A percentile compares a stretch with the other conserved stretches of the same genome.
These are phyloP conservation scores for Hyppa rectilinea DNA, from an alignment of 2,888 invertebrate species.

Conservation along the genomic window DNA sequence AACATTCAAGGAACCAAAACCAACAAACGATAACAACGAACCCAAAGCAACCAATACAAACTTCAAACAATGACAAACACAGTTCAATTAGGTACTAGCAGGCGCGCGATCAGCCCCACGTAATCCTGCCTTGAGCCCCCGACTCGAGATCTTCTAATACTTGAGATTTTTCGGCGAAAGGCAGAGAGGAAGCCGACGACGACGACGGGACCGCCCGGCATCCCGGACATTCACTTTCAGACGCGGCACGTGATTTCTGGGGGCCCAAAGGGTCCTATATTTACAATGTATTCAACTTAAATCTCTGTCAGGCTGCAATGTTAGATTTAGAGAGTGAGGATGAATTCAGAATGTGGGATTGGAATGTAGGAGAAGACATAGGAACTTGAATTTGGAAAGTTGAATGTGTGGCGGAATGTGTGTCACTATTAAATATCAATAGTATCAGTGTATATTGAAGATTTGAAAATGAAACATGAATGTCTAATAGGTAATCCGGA, in stretches of 20 bases:
- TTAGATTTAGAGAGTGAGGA: conserved; percentile 53
- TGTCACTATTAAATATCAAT: not conserved
- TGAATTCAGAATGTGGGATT: conserved; percentile 32
- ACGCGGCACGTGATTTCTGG: conserved; percentile 56
- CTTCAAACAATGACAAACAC: conserved; percentile 57
- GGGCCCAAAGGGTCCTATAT: conserved; percentile 45
- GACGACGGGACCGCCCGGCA: conserved; percentile 51
- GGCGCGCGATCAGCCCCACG: conserved; percentile 37
- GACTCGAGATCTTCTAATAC: conserved; percentile 58
- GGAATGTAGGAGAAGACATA: conserved; percentile 27
- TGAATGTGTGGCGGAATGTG: not conserved
- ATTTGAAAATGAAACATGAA: not conserved
- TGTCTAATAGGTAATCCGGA: no score
- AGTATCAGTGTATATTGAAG: not conserved
- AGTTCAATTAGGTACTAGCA: conserved; percentile 58
- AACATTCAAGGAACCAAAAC: not conserved
- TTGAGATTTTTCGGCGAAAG: conserved; percentile 64
- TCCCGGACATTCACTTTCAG: conserved; percentile 57
- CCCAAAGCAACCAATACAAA: conserved; percentile 47
- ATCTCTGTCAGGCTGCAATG: conserved; percentile 63
- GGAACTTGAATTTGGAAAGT: not conserved
- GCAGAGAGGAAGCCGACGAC: conserved; percentile 37
- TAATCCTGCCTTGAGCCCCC: conserved; percentile 55
- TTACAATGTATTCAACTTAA: conserved; percentile 63
- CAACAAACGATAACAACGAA: conserved; percentile 23